Conservation (phyloP, 1,140 invertebrate species). For the Olivierus martensii region DNA sequence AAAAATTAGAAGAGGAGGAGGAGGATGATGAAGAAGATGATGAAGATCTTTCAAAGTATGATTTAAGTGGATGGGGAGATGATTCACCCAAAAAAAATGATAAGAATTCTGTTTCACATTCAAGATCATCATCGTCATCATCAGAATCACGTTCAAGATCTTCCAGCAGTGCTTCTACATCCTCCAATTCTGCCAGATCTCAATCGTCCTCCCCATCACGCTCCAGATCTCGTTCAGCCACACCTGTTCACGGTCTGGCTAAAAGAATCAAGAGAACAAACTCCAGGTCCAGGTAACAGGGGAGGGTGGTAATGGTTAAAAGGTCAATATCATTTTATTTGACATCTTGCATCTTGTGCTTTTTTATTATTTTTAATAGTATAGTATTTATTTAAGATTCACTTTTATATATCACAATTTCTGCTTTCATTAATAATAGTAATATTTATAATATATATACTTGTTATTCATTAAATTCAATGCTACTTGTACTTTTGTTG, state of each 20-base stretch:
- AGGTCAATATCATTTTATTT: constrained; percentile 17
- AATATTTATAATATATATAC: not conserved
- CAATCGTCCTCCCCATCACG: not conserved
- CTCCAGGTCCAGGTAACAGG: constrained; percentile 17
- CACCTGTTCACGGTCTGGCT: not conserved
- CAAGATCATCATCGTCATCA: constrained; percentile 1
- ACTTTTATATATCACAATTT: not conserved
- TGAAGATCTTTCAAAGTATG: constrained; percentile 35
- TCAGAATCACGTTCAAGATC: constrained; percentile 6
- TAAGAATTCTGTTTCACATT: constrained; percentile 4
- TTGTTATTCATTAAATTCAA: no score
- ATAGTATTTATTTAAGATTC: not conserved
- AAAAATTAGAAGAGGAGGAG: constrained; percentile 21
- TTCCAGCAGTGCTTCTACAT: constrained; percentile 6
- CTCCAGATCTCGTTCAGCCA: constrained; percentile 11
- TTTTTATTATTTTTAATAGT: not conserved
- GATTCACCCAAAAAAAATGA: constrained; percentile 28
- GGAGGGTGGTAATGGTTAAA: constrained; percentile 18
- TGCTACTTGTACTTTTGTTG: not conserved
- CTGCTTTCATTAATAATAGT: not conserved
- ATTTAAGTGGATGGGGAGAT: constrained; percentile 47
- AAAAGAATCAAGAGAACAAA: constrained; percentile 4
- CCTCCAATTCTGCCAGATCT: not conserved
- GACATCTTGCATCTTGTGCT: not conserved
- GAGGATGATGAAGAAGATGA: constrained; percentile 44